Evolutionary conservation across 1,140 invertebrate species (phyloP).

Genomic region (Drosophila busckii): DNA sequence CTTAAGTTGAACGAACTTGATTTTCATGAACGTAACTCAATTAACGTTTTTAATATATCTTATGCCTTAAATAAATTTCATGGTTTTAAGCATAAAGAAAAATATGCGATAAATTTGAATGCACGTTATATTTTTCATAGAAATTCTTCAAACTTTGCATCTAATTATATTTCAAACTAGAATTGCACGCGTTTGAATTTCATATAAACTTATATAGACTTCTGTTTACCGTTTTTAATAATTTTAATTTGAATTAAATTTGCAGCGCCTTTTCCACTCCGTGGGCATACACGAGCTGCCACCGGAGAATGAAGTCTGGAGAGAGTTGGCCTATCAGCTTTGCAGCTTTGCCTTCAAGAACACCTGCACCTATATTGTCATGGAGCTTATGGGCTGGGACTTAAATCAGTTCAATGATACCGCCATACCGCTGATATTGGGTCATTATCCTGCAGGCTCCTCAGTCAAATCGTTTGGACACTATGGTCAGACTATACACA

Average conservation of each 20-base stretch:
- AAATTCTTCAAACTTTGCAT: no score
- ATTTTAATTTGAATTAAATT: neutral
- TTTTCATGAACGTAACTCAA: no score
- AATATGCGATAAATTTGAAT: neutral
- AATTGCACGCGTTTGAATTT: no score
- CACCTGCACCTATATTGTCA: constrained; percentile 80
- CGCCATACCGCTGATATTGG: constrained; percentile 5
- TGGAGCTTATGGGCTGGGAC: constrained; percentile 80
- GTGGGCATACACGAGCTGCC: constrained; percentile 55
- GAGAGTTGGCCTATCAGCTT: constrained; percentile 13
- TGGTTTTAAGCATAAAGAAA: no score
- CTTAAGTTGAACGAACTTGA: no score
- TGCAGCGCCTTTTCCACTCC: constrained; percentile 7
- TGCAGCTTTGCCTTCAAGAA: constrained; percentile 47
- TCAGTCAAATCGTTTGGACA: constrained; percentile 38
- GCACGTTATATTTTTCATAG: constrained; percentile 2
- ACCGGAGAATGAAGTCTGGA: constrained; percentile 44
- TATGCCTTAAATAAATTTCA: no score
- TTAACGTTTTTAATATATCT: no score
- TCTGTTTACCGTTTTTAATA: no score
- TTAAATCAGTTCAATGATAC: constrained; percentile 79
- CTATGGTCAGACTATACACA: constrained; percentile 31
- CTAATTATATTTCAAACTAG: no score
- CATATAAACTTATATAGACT: no score
- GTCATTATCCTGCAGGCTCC: constrained; percentile 28